Conservation (phyloP, 2,888 invertebrate species). For the Eretmocerus hayati region DNA sequence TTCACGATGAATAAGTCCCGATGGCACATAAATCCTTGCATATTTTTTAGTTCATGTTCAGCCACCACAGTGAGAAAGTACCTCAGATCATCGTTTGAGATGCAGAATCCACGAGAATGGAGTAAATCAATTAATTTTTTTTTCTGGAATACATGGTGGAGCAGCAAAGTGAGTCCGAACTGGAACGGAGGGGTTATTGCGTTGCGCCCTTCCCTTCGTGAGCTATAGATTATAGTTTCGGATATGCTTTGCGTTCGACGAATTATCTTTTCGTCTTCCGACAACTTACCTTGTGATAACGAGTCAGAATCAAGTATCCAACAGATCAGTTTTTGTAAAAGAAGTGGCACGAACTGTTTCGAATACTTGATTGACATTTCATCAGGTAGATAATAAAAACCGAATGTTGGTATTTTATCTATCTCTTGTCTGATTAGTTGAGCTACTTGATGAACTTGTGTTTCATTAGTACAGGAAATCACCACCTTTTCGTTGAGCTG, state of each 20-base stretch:
- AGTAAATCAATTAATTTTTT: neutral
- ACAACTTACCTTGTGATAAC: neutral
- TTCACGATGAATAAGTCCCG: neutral
- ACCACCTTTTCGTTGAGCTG: too few species aligned
- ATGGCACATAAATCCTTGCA: constrained; percentile 1
- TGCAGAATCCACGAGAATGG: constrained; percentile 1
- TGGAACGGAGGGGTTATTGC: neutral
- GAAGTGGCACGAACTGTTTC: too few species aligned
- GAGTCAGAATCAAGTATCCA: too few species aligned
- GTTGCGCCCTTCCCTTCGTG: neutral
- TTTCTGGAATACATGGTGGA: neutral
- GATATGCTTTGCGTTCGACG: neutral
- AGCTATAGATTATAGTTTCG: neutral
- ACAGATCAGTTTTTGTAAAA: too few species aligned
- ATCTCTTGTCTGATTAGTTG: too few species aligned
- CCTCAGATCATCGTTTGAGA: neutral
- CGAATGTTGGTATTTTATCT: too few species aligned
- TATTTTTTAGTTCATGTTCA: neutral
- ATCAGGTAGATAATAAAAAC: too few species aligned
- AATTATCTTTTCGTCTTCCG: neutral
- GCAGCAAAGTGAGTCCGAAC: neutral
- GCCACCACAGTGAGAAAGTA: neutral
- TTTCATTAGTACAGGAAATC: too few species aligned
- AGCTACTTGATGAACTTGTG: too few species aligned
- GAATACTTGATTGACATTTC: too few species aligned